Evolutionary conservation across 64 coral and sea anemone genomes (phyloP).

Genomic region (Stylophora pistillata): DNA sequence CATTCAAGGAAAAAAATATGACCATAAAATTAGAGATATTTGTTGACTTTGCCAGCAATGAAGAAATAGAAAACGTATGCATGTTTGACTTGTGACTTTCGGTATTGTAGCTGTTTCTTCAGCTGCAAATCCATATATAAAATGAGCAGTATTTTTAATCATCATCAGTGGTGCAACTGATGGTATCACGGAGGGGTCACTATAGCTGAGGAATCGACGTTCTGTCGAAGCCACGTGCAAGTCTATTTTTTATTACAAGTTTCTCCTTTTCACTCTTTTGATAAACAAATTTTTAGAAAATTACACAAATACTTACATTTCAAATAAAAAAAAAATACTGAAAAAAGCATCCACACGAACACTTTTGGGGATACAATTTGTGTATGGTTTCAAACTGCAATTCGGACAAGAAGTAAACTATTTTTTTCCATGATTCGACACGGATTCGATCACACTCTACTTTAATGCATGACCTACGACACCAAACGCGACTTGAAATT

Average conservation of each 20-base stretch:
- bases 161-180: constrained; percentile 6
- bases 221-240: neutral
- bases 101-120: neutral
- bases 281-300: neutral
- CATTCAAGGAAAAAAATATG: no score
- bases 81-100: neutral
- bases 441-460: neutral
- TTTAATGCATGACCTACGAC: constrained; percentile 15
- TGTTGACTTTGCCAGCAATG: neutral
- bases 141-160: neutral
- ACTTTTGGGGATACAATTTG: neutral
- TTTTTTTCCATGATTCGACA: neutral
- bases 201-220: neutral
- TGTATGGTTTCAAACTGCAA: neutral
- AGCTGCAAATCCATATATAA: constrained; percentile 2
- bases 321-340: neutral
- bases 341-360: no score
- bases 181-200: neutral
- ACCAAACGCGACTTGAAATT: neutral
- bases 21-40: neutral
- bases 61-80: neutral
- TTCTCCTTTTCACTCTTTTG: neutral
- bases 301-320: neutral
- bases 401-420: neutral
- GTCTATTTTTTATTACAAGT: neutral